A percentile compares a stretch with the other conserved stretches of the same genome.
Evolutionary conservation across 1,140 invertebrate genomes (phyloP).

Genomic region (Monomorium pharaonis): DNA sequence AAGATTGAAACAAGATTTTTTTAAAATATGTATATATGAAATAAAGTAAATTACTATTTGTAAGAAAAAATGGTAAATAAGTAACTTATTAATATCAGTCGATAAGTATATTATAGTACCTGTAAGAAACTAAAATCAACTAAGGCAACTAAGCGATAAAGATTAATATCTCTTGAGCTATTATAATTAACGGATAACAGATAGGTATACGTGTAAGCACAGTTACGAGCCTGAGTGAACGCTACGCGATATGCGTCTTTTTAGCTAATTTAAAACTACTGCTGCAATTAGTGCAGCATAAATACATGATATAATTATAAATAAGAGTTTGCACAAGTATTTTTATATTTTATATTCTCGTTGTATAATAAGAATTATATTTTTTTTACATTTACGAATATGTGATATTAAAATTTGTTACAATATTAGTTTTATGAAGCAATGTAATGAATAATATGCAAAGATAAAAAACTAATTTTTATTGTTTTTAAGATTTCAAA

Average conservation of each 20-base stretch:
- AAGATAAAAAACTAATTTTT: neutral
- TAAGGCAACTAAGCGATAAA: neutral
- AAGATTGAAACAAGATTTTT: neutral
- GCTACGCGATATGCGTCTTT: neutral
- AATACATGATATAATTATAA: neutral
- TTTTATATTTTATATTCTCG: neutral
- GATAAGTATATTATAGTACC: neutral
- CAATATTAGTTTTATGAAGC: neutral
- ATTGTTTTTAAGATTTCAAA: neutral
- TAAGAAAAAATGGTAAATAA: neutral
- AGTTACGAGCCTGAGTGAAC: neutral
- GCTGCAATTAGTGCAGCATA: neutral
- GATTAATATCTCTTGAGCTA: constrained; percentile 14
- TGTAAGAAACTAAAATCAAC: neutral
- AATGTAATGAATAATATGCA: neutral
- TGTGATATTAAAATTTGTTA: neutral
- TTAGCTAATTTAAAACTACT: neutral
- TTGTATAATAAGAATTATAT: neutral
- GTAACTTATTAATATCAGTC: neutral
- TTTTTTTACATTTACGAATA: neutral
- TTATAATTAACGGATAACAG: constrained; percentile 19
- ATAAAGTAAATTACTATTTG: neutral
- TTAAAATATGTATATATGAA: neutral
- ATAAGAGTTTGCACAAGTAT: neutral
- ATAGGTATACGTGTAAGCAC: neutral